Base-by-base conservation (phyloP, 2,113 vertebrate species). In the Nyctibius bracteatus region DNA sequence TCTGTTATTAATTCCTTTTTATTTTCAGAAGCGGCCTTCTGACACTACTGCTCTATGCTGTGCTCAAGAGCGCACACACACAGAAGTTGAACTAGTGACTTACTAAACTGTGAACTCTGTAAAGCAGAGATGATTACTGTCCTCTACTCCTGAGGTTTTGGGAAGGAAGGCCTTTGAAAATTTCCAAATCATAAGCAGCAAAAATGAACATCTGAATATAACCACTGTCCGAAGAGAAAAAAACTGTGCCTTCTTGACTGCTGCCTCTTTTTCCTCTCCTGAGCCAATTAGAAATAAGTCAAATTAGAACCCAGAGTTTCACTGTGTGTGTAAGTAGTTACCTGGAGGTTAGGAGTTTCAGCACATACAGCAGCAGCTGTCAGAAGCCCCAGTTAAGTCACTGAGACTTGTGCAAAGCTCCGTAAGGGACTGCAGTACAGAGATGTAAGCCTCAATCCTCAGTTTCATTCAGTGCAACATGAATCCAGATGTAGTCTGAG, bases 1-100 rank as follows among this genome's bases (percentile, higher is more conserved):
- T 87, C 92, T 70, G 72, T 82, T 84, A 81, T 66, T 65, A 95
- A 96, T n/a, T 44, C 24, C 44, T 93, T 94, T 96, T 89, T 62
- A 63, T 92, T 81, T 94, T 73, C 88, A 86, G 81, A 84, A 62
- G 43, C 49, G 65, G 51, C 57, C 77, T 86, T 57, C 71, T 74
- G 70, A 86, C 43, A 33, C 22, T 57, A 68, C 63, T 57, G 58
- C 51, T 85, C 51, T 68, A 14, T 44, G 31, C 77, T 90, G n/a
- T n/a, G 82, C 70, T 61, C 57, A 59, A 77, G 33, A 65, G 88
- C 54, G 88, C 54, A n/a, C 20, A 63, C n/a, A 63, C 61, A 43
- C 49, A 80, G 33, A 82, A 90, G 71, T 5, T 37, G 65, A 88
- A 49, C 65, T 54, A 55, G 19, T 66, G 44, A 62, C 86, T 90